These are phyloP conservation scores for Nasonia vitripennis DNA, from an alignment of 1,140 invertebrate genomes.

Conservation along the genomic window DNA sequence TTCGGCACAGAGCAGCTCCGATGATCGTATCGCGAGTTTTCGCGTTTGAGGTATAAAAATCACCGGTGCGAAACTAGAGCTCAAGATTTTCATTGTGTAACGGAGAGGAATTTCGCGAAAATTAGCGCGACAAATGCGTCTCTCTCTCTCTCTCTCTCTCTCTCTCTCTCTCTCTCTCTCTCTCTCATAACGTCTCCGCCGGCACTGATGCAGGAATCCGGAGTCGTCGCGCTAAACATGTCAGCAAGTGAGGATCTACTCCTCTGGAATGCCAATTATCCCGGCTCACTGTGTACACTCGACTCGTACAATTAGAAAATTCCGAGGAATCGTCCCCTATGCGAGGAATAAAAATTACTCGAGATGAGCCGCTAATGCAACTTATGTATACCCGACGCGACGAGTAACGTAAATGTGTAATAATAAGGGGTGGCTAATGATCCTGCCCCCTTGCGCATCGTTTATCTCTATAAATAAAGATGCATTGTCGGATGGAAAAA, in stretches of 20 bases:
- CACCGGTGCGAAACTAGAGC: too few relatives aligned
- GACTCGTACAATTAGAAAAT: slow-evolving; percentile 3
- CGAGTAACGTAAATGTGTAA: background rate
- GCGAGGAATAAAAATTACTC: background rate
- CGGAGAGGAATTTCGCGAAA: background rate
- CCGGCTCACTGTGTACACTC: background rate
- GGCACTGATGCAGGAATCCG: background rate
- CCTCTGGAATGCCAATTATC: background rate
- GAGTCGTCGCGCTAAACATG: background rate
- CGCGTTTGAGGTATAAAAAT: too few relatives aligned
- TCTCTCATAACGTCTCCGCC: background rate
- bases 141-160: too few relatives aligned
- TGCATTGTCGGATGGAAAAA: background rate
- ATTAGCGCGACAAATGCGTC: slow-evolving; percentile 15
- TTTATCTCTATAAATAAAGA: background rate
- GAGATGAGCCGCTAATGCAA: too few relatives aligned
- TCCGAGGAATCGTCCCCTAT: background rate
- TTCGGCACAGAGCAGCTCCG: background rate
- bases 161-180: background rate
- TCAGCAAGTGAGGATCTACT: background rate
- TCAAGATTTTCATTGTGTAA: background rate
- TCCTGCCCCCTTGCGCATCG: background rate
- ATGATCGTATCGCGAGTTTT: too few relatives aligned
- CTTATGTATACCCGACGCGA: too few relatives aligned
- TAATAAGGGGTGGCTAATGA: background rate